Conservation (phyloP, 2,797 vertebrate species). For the Rhinatrema bivittatum region DNA sequence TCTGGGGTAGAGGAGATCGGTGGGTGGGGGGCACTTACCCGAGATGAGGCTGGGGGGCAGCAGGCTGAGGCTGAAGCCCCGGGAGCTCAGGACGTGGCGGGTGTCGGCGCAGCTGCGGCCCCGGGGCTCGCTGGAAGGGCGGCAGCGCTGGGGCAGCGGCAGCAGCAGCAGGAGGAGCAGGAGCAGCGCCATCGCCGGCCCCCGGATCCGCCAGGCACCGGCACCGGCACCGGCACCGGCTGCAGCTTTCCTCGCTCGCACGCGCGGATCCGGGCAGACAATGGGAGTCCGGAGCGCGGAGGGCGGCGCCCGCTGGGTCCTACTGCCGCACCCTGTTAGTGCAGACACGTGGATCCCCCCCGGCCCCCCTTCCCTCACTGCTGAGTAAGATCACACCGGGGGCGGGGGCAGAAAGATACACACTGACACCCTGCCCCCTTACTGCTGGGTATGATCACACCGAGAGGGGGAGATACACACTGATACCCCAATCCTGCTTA, state of each 20-base stretch:
- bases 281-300: not conserved
- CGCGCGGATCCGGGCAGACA: not conserved
- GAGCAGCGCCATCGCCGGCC: not conserved
- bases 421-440: too few relatives aligned
- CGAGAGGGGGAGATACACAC: too few relatives aligned
- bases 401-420: too few relatives aligned
- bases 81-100: constrained; percentile 64
- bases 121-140: not conserved
- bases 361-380: too few relatives aligned
- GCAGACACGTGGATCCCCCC: too few relatives aligned
- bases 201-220: not conserved
- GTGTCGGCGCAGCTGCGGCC: constrained; percentile 63
- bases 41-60: constrained; percentile 73
- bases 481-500: too few relatives aligned
- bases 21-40: constrained; percentile 50
- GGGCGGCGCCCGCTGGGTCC: not conserved
- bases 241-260: not conserved
- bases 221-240: too few relatives aligned
- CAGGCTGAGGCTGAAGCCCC: constrained; percentile 68
- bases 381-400: too few relatives aligned
- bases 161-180: not conserved
- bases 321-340: not conserved
- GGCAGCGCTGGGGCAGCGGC: not conserved
- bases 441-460: too few relatives aligned
- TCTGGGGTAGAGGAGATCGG: too few relatives aligned